These are phyloP conservation scores for Psittacus erithacus DNA, from an alignment of 2,113 vertebrate genomes.

Conservation along the genomic window DNA sequence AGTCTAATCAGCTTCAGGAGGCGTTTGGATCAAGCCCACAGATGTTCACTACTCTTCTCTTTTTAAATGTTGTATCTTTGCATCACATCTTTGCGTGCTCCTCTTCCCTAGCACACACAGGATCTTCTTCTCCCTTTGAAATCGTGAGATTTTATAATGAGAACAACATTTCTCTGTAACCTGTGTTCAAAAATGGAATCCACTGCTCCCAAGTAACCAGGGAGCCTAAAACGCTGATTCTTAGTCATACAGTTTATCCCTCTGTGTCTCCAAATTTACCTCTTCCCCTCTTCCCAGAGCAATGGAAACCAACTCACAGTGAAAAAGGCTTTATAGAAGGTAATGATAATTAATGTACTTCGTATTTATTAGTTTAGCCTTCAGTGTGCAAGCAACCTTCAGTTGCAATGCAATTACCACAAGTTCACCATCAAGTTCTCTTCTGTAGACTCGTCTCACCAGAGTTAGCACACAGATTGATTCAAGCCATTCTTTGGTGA, in stretches of 20 bases:
- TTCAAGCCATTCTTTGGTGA: not conserved
- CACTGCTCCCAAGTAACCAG: not conserved
- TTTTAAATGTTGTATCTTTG: conserved; percentile 31
- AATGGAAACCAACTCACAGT: not conserved
- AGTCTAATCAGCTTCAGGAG: conserved; percentile 33
- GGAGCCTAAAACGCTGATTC: not conserved
- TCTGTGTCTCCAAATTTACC: not conserved
- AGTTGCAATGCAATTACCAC: not conserved
- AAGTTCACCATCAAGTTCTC: not conserved
- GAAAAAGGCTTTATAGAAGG: not conserved
- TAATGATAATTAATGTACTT: not conserved
- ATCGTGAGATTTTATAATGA: not conserved
- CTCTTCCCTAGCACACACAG: not conserved
- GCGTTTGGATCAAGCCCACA: conserved; percentile 42
- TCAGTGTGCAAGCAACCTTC: not conserved
- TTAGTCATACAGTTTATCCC: not conserved
- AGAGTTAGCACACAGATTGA: not conserved
- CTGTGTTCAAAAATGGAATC: not conserved
- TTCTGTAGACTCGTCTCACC: not conserved
- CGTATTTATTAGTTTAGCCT: not conserved
- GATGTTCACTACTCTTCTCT: not conserved
- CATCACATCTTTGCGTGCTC: conserved; percentile 27
- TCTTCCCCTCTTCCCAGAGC: not conserved
- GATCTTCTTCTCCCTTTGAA: conserved; percentile 46
- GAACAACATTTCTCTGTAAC: not conserved